Conservation (phyloP, 35 echinoderm and acorn worm genomes). For the Apostichopus japonicus region DNA sequence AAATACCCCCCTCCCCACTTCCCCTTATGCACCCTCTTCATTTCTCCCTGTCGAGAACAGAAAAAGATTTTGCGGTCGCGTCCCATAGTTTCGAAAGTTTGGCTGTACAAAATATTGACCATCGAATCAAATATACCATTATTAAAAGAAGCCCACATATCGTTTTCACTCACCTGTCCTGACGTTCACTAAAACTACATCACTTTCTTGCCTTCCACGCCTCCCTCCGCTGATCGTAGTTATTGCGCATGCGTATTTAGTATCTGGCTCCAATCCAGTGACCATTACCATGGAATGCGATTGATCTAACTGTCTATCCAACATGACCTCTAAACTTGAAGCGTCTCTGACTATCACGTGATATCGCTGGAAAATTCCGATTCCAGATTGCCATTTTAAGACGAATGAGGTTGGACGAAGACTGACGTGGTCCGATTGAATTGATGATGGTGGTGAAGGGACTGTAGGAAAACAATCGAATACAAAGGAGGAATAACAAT, state of each 20-base stretch:
- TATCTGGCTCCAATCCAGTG: constrained; percentile 28
- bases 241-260: constrained; percentile 44
- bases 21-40: too few species aligned
- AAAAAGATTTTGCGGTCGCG: too few species aligned
- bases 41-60: too few species aligned
- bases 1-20: too few species aligned
- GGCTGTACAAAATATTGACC: too few species aligned
- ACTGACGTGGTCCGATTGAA: background rate
- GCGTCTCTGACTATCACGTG: background rate
- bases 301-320: constrained; percentile 11
- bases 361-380: background rate
- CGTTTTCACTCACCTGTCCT: background rate
- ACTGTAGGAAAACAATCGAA: background rate
- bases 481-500: too few species aligned
- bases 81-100: too few species aligned
- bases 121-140: too few species aligned
- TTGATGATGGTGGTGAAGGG: background rate
- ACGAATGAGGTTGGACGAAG: background rate
- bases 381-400: background rate
- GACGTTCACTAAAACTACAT: background rate
- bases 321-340: background rate
- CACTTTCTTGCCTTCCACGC: background rate
- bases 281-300: background rate
- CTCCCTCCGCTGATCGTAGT: constrained; percentile 3
- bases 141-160: too few species aligned